These are phyloP conservation scores for Napeogenes inachia DNA, from an alignment of 2,888 invertebrate species.

Conservation along the genomic window DNA sequence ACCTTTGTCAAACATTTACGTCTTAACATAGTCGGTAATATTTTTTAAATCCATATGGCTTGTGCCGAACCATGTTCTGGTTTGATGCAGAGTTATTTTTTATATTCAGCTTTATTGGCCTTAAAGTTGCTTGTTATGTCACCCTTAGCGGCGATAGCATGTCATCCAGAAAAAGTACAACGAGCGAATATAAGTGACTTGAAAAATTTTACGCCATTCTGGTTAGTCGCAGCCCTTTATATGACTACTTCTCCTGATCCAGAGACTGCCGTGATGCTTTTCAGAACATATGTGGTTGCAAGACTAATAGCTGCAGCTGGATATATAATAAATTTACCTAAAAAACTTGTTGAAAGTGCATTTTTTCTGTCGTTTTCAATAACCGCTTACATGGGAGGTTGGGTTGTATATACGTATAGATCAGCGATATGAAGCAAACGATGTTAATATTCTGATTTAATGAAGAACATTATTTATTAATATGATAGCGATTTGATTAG, in stretches of 20 bases:
- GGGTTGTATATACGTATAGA: slow-evolving; percentile 44
- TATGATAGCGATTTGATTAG: too few species aligned
- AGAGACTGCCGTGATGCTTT: slow-evolving; percentile 35
- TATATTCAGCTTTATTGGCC: slow-evolving; percentile 33
- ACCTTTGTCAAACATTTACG: too few species aligned
- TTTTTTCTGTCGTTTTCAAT: slow-evolving; percentile 47
- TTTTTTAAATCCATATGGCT: background rate
- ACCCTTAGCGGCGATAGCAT: slow-evolving; percentile 41
- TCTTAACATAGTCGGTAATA: background rate
- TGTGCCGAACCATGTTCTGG: slow-evolving; percentile 4
- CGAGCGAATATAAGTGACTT: slow-evolving; percentile 49
- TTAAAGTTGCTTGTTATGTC: slow-evolving; percentile 35
- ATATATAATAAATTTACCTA: slow-evolving; percentile 40
- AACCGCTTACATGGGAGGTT: slow-evolving; percentile 44
- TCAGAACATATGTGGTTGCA: slow-evolving; percentile 41
- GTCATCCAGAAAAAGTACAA: slow-evolving; percentile 41
- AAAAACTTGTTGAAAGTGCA: slow-evolving; percentile 34
- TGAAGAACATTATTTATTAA: too few species aligned
- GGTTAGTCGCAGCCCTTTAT: slow-evolving; percentile 52
- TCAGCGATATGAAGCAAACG: slow-evolving; percentile 28
- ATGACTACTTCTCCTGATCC: slow-evolving; percentile 46
- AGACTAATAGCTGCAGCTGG: slow-evolving; percentile 41
- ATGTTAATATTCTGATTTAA: background rate
- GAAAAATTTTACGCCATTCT: slow-evolving; percentile 54
- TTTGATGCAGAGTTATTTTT: slow-evolving; percentile 26